A percentile compares a stretch with the other conserved stretches of the same genome.
Conservation (phyloP, 2,888 invertebrate genomes). For the Cheilosia soror region DNA sequence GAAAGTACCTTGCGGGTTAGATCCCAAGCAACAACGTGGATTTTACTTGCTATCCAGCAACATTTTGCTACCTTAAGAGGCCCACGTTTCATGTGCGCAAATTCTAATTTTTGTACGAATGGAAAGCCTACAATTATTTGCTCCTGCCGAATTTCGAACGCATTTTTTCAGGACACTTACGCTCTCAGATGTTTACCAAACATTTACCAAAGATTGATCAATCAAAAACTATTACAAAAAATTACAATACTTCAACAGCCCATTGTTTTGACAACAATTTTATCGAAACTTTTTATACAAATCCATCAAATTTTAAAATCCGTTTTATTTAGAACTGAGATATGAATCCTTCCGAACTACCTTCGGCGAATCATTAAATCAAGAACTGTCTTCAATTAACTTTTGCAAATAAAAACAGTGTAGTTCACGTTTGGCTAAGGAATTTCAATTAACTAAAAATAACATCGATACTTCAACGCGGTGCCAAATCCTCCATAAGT, state of each 20-base stretch:
- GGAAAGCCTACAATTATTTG: no score
- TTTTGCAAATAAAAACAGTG: slow-evolving; percentile 24
- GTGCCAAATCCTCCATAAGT: slow-evolving; percentile 64
- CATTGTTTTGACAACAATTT: slow-evolving; percentile 2
- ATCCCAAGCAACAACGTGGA: no score
- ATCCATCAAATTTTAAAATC: not conserved
- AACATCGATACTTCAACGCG: slow-evolving; percentile 41
- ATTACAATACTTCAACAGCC: not conserved
- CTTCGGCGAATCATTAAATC: slow-evolving; percentile 9
- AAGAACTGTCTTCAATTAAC: slow-evolving; percentile 23
- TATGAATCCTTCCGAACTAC: slow-evolving; percentile 3
- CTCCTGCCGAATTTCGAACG: no score
- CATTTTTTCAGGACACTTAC: no score
- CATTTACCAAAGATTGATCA: no score
- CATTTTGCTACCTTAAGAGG: no score
- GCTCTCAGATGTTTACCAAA: no score
- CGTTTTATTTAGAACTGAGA: not conserved
- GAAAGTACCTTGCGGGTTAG: no score
- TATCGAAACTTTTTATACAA: not conserved
- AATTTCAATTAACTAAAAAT: slow-evolving; percentile 67
- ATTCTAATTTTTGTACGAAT: no score
- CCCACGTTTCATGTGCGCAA: no score
- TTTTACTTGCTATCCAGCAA: no score
- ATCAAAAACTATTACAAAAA: no score
- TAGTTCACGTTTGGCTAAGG: slow-evolving; percentile 14